Percentiles rank a stretch among this genome's conserved stretches.
These are phyloP conservation scores for Hylaeus anthracinus DNA, from an alignment of 1,140 invertebrate genomes.

Conservation along the genomic window DNA sequence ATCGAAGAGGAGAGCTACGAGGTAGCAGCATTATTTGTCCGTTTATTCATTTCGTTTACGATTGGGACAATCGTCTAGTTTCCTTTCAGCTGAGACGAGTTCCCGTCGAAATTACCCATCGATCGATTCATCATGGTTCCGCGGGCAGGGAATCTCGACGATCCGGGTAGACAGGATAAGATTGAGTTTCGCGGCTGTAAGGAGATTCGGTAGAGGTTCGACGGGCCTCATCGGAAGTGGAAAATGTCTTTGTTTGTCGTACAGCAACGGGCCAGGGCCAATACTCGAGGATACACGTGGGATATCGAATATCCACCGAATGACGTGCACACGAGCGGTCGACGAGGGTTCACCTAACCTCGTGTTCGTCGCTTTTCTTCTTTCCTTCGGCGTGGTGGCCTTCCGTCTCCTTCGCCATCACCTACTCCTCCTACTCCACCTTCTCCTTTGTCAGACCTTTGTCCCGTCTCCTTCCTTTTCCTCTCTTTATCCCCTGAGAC, in stretches of 20 bases:
- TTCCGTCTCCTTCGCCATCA: slow-evolving; percentile 20
- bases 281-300: slow-evolving; percentile 47
- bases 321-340: slow-evolving; percentile 54
- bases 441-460: slow-evolving; percentile 67
- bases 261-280: slow-evolving; percentile 46
- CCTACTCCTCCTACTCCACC: background rate
- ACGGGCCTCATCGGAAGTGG: slow-evolving; percentile 71
- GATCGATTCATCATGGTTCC: slow-evolving; percentile 3
- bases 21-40: no score
- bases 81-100: background rate
- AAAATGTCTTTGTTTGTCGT: slow-evolving; percentile 73
- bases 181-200: slow-evolving; percentile 54
- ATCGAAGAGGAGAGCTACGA: no score
- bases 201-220: slow-evolving; percentile 5
- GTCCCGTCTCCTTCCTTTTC: slow-evolving; percentile 60
- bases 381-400: slow-evolving; percentile 30
- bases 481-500: slow-evolving; percentile 57
- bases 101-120: background rate
- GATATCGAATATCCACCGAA: slow-evolving; percentile 62
- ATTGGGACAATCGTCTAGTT: no score
- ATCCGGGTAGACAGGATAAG: slow-evolving; percentile 47
- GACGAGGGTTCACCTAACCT: slow-evolving; percentile 55
- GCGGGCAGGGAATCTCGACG: background rate
- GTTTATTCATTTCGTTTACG: no score
- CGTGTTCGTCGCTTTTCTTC: slow-evolving; percentile 59